Evolutionary conservation across 2,888 invertebrate genomes (phyloP).

Genomic region (Diachrysia chrysitis): DNA sequence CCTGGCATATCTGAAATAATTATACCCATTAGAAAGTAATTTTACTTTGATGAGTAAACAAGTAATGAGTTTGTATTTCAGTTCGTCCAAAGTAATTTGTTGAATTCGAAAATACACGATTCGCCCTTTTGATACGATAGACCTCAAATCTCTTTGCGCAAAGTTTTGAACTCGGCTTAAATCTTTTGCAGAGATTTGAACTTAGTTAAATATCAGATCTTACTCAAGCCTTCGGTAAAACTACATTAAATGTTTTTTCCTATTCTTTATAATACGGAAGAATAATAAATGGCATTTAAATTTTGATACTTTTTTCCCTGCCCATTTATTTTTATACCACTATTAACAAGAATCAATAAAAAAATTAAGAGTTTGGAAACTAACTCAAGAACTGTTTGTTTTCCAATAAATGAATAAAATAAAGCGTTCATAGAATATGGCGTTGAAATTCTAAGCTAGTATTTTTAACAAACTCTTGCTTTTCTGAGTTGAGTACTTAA

Average conservation of each 20-base stretch:
- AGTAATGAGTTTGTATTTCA: constrained; percentile 27
- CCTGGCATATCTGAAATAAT: background rate
- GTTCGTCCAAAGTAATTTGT: constrained; percentile 31
- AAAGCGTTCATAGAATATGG: too few species aligned
- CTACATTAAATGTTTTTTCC: constrained; percentile 44
- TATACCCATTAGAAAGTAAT: constrained; percentile 14
- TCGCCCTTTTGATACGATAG: constrained; percentile 62
- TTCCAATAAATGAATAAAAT: too few species aligned
- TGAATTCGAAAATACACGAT: constrained; percentile 58
- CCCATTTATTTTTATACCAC: too few species aligned
- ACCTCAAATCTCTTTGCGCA: constrained; percentile 65
- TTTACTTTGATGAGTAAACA: constrained; percentile 16
- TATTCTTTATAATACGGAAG: constrained; percentile 35
- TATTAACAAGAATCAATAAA: too few species aligned
- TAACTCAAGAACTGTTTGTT: too few species aligned
- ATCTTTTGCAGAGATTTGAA: constrained; percentile 67
- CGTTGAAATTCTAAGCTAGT: too few species aligned
- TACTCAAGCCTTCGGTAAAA: constrained; percentile 37
- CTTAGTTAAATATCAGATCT: constrained; percentile 60
- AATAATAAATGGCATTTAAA: background rate
- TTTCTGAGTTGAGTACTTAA: too few species aligned
- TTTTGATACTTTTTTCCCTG: too few species aligned
- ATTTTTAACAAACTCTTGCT: too few species aligned
- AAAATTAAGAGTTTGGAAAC: too few species aligned
- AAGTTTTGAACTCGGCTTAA: constrained; percentile 65